phyloP scores from a whole-genome alignment of 2,888 invertebrate genomes.

The Copidosoma aretas region DNA sequence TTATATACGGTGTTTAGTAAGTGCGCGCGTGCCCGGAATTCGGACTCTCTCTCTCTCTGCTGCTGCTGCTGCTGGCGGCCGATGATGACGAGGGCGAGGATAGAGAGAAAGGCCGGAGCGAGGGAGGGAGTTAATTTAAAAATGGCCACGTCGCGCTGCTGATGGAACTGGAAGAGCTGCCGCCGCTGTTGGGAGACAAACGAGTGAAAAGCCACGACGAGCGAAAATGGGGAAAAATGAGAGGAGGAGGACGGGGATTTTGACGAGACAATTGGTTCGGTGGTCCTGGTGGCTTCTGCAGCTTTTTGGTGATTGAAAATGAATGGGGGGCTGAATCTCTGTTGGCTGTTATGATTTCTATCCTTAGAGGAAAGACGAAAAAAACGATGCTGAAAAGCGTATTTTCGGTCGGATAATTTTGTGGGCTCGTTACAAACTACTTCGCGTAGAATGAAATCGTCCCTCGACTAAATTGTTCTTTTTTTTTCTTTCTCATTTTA shows the following conservation, averaged over 20 bases:
- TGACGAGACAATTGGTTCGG: slow-evolving; percentile 17
- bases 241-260: neutral
- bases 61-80: too few species aligned
- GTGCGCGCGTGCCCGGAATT: slow-evolving; percentile 33
- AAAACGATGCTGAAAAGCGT: too few species aligned
- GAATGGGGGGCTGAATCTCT: neutral
- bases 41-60: slow-evolving; percentile 28
- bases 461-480: too few species aligned
- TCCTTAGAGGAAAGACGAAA: too few species aligned
- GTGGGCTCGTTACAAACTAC: too few species aligned
- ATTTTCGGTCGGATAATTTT: too few species aligned
- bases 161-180: slow-evolving; percentile 28
- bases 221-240: neutral
- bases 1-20: slow-evolving; percentile 28
- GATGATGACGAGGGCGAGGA: slow-evolving; percentile 24
- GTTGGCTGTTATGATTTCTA: too few species aligned
- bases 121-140: slow-evolving; percentile 34
- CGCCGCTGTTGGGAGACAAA: slow-evolving; percentile 1
- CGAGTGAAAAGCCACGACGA: neutral
- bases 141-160: slow-evolving; percentile 31
- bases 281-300: neutral
- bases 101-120: neutral
- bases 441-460: too few species aligned
- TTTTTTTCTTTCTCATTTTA: too few species aligned
- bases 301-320: slow-evolving; percentile 16